Evolutionary conservation across 2,113 vertebrate genomes (phyloP).

Genomic region (Gambusia affinis): DNA sequence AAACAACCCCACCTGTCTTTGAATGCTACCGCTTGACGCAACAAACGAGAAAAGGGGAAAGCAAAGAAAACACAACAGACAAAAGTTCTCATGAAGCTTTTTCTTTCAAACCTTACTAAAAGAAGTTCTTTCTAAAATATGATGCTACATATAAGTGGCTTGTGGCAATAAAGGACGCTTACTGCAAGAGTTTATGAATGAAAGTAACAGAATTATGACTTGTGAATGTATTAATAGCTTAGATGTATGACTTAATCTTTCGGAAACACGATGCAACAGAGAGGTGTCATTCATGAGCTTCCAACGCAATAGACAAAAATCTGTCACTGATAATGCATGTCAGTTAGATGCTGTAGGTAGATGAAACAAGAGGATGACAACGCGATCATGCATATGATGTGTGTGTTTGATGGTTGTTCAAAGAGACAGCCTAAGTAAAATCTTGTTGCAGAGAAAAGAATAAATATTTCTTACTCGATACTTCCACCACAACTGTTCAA

Average conservation of each 20-base stretch:
- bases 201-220: constrained; percentile 21
- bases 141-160: constrained; percentile 4
- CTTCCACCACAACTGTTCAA: not conserved
- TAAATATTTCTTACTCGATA: not conserved
- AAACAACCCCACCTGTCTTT: constrained; percentile 61
- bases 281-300: constrained; percentile 8
- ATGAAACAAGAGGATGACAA: not conserved
- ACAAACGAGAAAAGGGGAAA: constrained; percentile 18
- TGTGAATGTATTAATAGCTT: constrained; percentile 14
- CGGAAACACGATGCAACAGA: constrained; percentile 19
- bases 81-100: not conserved
- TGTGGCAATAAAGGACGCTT: constrained; percentile 39
- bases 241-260: constrained; percentile 23
- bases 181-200: constrained; percentile 11
- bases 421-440: not conserved
- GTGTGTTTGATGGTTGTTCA: not conserved
- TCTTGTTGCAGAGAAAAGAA: not conserved
- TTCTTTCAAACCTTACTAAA: constrained; percentile 6
- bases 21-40: constrained; percentile 13
- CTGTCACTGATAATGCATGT: constrained; percentile 15
- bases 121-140: constrained; percentile 15
- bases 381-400: not conserved
- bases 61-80: constrained; percentile 22
- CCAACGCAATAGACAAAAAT: not conserved
- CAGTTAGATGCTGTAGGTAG: constrained; percentile 1